Evolutionary conservation across 2,113 vertebrate species (phyloP).

Genomic region (Cathartes aura): DNA sequence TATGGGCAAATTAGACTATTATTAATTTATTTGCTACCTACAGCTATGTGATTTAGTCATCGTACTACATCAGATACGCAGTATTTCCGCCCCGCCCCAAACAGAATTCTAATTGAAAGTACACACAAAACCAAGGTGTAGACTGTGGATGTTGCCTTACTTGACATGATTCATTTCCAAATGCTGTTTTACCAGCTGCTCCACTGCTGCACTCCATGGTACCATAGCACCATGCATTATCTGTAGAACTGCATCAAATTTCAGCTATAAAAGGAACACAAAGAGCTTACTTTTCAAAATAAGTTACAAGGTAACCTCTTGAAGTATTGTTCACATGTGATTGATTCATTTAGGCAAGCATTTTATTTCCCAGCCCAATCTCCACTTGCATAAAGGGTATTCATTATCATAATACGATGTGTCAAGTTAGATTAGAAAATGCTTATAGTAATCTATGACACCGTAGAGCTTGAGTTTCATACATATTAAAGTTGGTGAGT

Average conservation of each 20-base stretch:
- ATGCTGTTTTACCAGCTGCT: constrained; percentile 89
- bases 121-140: background rate
- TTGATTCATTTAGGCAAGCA: background rate
- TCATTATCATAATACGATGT: background rate
- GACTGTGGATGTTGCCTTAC: constrained; percentile 73
- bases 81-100: background rate
- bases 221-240: constrained; percentile 92
- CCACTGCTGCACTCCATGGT: constrained; percentile 90
- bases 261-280: constrained; percentile 78
- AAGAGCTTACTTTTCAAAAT: background rate
- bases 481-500: background rate
- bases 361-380: background rate
- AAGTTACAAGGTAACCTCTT: background rate
- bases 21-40: background rate
- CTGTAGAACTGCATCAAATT: constrained; percentile 92
- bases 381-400: background rate
- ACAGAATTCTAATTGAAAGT: background rate
- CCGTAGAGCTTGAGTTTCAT: background rate
- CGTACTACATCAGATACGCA: background rate
- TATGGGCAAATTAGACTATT: constrained; percentile 50
- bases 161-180: constrained; percentile 92
- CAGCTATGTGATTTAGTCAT: background rate
- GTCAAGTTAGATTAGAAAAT: background rate
- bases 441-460: background rate
- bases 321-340: background rate